A percentile compares a stretch with the other conserved stretches of the same genome.
These are phyloP conservation scores for Sylvia borin DNA, from an alignment of 2,797 vertebrate species.

Conservation along the genomic window DNA sequence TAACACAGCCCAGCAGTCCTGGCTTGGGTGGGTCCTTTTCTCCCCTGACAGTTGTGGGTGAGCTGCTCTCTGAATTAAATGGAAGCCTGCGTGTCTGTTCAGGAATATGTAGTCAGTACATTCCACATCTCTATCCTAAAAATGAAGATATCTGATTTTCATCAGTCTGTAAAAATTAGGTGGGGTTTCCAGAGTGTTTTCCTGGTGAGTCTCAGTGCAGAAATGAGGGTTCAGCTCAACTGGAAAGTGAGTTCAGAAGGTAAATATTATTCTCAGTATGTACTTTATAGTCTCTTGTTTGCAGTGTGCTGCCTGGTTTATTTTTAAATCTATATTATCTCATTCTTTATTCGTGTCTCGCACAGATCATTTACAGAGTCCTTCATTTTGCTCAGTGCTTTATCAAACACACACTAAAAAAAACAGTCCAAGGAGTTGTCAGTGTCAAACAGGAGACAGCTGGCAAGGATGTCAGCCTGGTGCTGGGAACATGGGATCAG, in stretches of 20 bases:
- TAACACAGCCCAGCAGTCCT: not conserved
- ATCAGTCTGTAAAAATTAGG: not conserved
- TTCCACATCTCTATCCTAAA: not conserved
- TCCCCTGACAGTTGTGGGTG: not conserved
- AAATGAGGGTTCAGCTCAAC: not conserved
- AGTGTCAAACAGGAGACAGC: conserved; percentile 20
- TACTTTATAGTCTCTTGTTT: not conserved
- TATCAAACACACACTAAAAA: not conserved
- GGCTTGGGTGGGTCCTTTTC: not conserved
- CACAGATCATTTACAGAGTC: not conserved
- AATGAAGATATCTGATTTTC: not conserved
- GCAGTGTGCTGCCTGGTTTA: not conserved
- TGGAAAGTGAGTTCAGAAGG: not conserved
- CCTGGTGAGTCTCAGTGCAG: not conserved
- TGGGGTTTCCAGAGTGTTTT: not conserved
- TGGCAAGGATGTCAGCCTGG: conserved; percentile 3
- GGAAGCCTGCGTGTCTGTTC: not conserved
- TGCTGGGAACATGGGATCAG: not conserved
- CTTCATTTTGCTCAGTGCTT: not conserved
- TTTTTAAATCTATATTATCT: not conserved
- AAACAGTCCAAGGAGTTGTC: not conserved
- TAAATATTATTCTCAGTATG: not conserved
- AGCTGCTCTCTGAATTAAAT: not conserved
- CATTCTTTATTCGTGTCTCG: not conserved
- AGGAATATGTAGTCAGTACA: not conserved